A percentile compares a stretch with the other conserved stretches of the same genome.
phyloP scores from a whole-genome alignment of 92 coral and sea anemone genomes.

The Muricea muricata region DNA sequence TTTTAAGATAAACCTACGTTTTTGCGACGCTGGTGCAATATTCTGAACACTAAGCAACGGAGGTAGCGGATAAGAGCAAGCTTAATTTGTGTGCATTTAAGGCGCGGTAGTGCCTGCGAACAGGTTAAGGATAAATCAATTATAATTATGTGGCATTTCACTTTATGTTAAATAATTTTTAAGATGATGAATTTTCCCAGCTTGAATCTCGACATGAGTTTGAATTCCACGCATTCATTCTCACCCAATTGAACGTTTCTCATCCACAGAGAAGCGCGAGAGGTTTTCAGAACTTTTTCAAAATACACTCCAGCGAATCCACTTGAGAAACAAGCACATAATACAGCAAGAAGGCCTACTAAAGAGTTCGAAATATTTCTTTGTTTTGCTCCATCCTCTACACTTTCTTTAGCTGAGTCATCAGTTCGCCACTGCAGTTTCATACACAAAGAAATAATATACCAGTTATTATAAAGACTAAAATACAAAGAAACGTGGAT shows the following conservation, averaged over 20 bases:
- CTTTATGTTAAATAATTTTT: no score
- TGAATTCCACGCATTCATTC: no score
- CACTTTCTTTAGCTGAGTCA: not conserved
- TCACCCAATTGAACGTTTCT: slow-evolving; percentile 95
- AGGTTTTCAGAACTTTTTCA: slow-evolving; percentile 91
- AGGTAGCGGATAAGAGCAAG: no score
- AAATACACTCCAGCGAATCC: slow-evolving; percentile 99
- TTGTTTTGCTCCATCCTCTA: slow-evolving; percentile 31
- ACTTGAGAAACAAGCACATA: slow-evolving; percentile 97
- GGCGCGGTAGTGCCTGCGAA: no score
- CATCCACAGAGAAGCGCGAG: slow-evolving; percentile 89
- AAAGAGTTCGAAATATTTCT: slow-evolving; percentile 66
- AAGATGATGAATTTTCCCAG: no score
- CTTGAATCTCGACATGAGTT: no score
- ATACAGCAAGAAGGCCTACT: slow-evolving; percentile 86
- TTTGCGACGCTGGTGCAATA: no score
- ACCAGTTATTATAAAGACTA: not conserved
- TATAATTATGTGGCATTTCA: no score
- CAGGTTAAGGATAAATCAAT: no score
- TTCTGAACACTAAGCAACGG: no score
- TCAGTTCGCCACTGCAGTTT: not conserved
- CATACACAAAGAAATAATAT: not conserved
- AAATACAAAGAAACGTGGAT: not conserved
- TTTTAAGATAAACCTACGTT: no score
- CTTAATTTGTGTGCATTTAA: no score